Evolutionary conservation across 2,797 vertebrate species (phyloP).

Genomic region (Sternotherus odoratus): DNA sequence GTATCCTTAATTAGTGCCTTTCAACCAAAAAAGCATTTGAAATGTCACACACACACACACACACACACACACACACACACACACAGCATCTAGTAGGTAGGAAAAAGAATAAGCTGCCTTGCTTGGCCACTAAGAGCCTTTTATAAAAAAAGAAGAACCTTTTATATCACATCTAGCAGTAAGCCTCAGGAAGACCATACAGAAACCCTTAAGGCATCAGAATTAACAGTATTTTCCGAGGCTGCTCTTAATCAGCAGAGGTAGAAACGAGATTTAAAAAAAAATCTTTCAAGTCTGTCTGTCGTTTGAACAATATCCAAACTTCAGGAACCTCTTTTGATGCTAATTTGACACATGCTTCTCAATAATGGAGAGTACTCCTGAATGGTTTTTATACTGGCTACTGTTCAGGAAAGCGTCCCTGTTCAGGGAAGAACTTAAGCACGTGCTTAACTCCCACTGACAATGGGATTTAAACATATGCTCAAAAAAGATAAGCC

Average conservation of each 20-base stretch:
- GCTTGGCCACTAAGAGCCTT: background rate
- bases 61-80: no score
- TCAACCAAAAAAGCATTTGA: background rate
- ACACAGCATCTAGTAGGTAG: background rate
- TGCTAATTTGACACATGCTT: background rate
- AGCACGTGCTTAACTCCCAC: background rate
- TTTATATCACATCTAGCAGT: background rate
- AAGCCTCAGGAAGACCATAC: background rate
- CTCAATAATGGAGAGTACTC: background rate
- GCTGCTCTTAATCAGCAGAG: background rate
- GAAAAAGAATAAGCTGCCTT: background rate
- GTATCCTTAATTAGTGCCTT: conserved; percentile 30
- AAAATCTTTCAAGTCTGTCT: background rate
- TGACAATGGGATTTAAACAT: background rate
- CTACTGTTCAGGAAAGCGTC: background rate
- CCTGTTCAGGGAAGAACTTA: background rate
- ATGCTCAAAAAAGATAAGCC: background rate
- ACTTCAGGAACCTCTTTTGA: background rate
- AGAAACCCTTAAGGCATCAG: background rate
- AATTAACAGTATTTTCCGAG: background rate
- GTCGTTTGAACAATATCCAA: rapidly evolving
- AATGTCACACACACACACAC: background rate
- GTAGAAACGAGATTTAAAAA: background rate
- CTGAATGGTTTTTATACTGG: background rate
- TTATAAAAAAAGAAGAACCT: background rate